A percentile compares a stretch with the other conserved stretches of the same genome.
These are phyloP conservation scores for Limnephilus auricula DNA, from an alignment of 2,888 invertebrate species.

Conservation along the genomic window DNA sequence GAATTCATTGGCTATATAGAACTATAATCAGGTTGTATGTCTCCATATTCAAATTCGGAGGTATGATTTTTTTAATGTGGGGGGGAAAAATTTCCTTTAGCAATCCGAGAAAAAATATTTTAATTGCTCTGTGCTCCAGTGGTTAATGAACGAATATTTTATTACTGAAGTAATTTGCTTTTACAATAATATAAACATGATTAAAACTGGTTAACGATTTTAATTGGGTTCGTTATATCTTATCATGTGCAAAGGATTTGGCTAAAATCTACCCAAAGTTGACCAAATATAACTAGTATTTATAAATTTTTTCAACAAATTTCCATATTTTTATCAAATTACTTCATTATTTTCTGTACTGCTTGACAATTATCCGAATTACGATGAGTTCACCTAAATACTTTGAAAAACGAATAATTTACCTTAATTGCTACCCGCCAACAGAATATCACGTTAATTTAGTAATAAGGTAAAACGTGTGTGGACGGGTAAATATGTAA, in stretches of 20 bases:
- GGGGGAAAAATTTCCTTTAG: too few species aligned
- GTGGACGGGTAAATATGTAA: background rate
- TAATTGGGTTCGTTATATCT: background rate
- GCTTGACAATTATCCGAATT: background rate
- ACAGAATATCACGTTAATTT: slow-evolving; percentile 2
- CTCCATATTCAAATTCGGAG: too few species aligned
- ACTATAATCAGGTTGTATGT: too few species aligned
- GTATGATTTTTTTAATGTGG: too few species aligned
- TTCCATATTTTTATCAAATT: background rate
- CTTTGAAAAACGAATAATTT: background rate
- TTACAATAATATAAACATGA: background rate
- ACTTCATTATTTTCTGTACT: background rate
- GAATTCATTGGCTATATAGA: too few species aligned
- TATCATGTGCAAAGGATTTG: too few species aligned
- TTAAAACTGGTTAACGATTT: background rate
- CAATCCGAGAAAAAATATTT: too few species aligned
- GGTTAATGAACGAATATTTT: background rate
- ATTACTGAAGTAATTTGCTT: background rate
- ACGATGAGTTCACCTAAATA: background rate
- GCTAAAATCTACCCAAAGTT: too few species aligned
- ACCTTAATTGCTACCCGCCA: background rate
- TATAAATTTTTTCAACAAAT: background rate
- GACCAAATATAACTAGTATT: background rate
- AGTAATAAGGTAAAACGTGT: background rate
- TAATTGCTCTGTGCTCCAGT: too few species aligned